Conservation (phyloP, 1,140 invertebrate genomes). For the Drosophila simulans region DNA sequence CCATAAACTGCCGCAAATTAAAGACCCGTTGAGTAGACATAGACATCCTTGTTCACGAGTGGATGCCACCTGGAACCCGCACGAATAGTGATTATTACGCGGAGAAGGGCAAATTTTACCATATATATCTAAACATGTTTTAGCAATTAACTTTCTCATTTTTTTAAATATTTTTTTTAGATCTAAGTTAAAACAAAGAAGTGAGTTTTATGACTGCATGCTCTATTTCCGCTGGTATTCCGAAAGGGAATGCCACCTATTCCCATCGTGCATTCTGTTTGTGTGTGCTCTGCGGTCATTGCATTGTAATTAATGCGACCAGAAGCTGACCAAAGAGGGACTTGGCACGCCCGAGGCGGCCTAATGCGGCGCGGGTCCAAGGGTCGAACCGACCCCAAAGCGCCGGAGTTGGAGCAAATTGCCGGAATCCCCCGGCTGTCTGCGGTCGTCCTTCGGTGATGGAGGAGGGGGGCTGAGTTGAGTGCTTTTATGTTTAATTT, state of each 20-base stretch:
- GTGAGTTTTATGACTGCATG: too few species aligned
- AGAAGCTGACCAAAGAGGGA: constrained; percentile 48
- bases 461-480: constrained; percentile 8
- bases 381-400: constrained; percentile 9
- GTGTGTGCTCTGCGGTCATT: constrained; percentile 62
- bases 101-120: not conserved
- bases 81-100: not conserved
- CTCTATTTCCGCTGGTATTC: not conserved
- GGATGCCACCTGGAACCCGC: constrained; percentile 11
- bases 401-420: constrained; percentile 1
- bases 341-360: constrained; percentile 61
- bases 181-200: too few species aligned
- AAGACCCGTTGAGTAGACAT: constrained; percentile 56
- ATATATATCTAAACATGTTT: not conserved
- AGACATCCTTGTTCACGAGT: constrained; percentile 8
- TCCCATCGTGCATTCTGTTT: constrained; percentile 19
- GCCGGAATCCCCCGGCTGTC: constrained; percentile 4
- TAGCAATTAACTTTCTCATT: too few species aligned
- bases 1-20: constrained; percentile 82
- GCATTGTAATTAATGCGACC: constrained; percentile 81
- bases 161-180: too few species aligned
- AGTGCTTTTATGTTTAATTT: constrained; percentile 80
- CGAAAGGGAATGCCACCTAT: not conserved
- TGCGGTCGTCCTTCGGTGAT: constrained; percentile 20
- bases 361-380: constrained; percentile 48